Evolutionary conservation across 2,797 vertebrate genomes (phyloP).

Genomic region (Falco biarmicus): DNA sequence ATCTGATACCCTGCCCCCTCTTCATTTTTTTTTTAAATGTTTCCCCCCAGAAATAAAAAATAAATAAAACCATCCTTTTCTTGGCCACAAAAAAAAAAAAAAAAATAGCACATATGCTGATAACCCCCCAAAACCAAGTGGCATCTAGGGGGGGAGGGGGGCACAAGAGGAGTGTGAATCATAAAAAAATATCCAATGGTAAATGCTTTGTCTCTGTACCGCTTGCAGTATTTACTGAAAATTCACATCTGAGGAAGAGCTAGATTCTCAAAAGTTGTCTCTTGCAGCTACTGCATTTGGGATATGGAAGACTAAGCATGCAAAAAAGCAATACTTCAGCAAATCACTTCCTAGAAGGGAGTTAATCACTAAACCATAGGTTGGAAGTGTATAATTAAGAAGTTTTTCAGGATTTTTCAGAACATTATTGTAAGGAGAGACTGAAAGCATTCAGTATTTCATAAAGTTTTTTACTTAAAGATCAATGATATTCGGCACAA

Average conservation of each 20-base stretch:
- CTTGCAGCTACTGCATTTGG: background rate
- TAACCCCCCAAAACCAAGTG: background rate
- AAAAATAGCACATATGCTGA: background rate
- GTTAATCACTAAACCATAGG: background rate
- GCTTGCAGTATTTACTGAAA: background rate
- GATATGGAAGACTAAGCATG: background rate
- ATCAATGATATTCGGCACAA: background rate
- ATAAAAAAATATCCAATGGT: too few species aligned
- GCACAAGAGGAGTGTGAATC: background rate
- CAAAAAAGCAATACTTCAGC: background rate
- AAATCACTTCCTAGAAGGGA: background rate
- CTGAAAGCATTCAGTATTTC: background rate
- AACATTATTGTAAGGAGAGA: background rate
- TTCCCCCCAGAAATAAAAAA: background rate
- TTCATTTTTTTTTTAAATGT: background rate
- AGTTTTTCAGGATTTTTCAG: background rate
- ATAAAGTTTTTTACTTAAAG: background rate
- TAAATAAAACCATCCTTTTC: background rate
- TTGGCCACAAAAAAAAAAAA: background rate
- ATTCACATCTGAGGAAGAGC: background rate
- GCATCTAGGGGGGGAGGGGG: too few species aligned
- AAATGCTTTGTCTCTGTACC: background rate
- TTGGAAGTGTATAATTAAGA: background rate
- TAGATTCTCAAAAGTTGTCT: background rate
- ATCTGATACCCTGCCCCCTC: background rate